These are phyloP conservation scores for Parauchenoglanis punctatus DNA, from an alignment of 2,797 vertebrate species.

Conservation along the genomic window DNA sequence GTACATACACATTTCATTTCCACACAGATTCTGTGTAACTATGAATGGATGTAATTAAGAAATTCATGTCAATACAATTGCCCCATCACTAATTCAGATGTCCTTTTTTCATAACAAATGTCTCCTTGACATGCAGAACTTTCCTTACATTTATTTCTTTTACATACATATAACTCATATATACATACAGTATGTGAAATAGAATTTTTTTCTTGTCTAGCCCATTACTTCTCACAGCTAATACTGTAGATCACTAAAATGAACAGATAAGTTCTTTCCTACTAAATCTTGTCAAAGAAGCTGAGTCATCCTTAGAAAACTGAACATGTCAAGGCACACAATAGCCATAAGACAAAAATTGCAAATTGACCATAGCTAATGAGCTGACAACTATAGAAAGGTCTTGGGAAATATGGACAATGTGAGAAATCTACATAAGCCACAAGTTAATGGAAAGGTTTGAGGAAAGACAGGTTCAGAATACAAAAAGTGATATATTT, in stretches of 20 bases:
- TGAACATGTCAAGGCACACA: conserved; percentile 25
- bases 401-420: conserved; percentile 11
- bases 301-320: conserved; percentile 6
- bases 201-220: background rate
- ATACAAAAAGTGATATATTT: conserved; percentile 2
- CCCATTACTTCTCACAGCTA: background rate
- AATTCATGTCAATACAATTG: background rate
- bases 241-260: conserved; percentile 1
- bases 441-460: conserved; percentile 8
- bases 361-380: conserved; percentile 38
- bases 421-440: background rate
- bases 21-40: background rate
- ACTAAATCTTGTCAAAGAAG: conserved; percentile 1
- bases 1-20: background rate
- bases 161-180: background rate
- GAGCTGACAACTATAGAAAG: conserved; percentile 5
- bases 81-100: background rate
- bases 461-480: conserved; percentile 8
- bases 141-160: background rate
- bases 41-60: background rate
- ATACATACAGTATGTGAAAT: too few relatives aligned
- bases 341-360: conserved; percentile 27
- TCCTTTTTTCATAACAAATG: background rate
- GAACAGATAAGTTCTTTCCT: conserved; percentile 9
- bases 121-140: background rate